Evolutionary conservation across 2,888 invertebrate genomes (phyloP).

Genomic region (Zhuqinia jingwanae): DNA sequence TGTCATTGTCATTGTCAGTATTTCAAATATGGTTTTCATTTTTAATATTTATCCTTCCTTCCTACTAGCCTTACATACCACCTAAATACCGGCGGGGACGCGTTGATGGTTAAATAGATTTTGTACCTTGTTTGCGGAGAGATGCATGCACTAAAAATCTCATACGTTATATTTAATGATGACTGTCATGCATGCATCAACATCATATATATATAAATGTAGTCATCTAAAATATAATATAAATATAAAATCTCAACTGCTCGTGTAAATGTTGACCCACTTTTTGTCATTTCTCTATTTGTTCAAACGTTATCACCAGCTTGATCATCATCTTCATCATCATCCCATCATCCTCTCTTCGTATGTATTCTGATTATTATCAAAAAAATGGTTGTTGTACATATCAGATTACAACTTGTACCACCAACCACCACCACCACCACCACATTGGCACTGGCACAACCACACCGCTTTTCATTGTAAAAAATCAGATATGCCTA

Average conservation of each 20-base stretch:
- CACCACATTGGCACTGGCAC: too few species aligned
- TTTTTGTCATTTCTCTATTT: slow-evolving; percentile 68
- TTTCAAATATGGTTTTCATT: slow-evolving; percentile 16
- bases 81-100: slow-evolving; percentile 13
- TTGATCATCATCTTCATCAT: slow-evolving; percentile 33
- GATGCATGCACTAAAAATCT: slow-evolving; percentile 59
- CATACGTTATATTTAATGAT: slow-evolving; percentile 61
- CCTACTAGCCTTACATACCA: background rate
- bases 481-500: background rate
- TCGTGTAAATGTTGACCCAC: slow-evolving; percentile 72
- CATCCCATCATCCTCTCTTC: background rate
- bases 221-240: slow-evolving; percentile 6
- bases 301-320: slow-evolving; percentile 53
- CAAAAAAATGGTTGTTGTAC: slow-evolving; percentile 25
- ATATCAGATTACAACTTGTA: slow-evolving; percentile 51
- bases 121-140: slow-evolving; percentile 22
- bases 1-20: slow-evolving; percentile 59
- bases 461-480: slow-evolving; percentile 35
- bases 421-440: too few species aligned
- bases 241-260: slow-evolving; percentile 44
- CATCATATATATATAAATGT: slow-evolving; percentile 17
- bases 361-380: slow-evolving; percentile 38
- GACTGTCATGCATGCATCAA: slow-evolving; percentile 54
- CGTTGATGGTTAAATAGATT: slow-evolving; percentile 44
- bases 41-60: slow-evolving; percentile 16